A percentile compares a stretch with the other conserved stretches of the same genome.
Conservation (phyloP, 2,113 vertebrate species). For the Mellivora capensis region DNA sequence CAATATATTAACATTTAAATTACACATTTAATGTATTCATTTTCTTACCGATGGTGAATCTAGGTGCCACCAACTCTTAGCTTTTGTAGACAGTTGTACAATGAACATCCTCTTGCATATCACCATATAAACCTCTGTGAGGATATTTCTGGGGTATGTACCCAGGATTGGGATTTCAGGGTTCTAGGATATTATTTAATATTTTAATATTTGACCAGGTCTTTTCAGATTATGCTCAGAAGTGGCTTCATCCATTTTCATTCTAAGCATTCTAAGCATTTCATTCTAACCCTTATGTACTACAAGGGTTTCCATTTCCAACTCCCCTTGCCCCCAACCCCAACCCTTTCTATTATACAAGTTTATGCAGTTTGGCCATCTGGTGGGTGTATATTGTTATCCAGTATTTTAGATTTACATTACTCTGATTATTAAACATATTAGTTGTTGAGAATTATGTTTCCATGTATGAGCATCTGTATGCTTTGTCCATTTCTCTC, state of each 20-base stretch:
- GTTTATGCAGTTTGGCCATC: not conserved
- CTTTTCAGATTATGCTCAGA: not conserved
- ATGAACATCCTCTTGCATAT: not conserved
- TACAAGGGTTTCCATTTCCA: not conserved
- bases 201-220: not conserved
- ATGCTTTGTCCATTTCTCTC: not conserved
- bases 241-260: not conserved
- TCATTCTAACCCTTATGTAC: not conserved
- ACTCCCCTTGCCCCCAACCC: not conserved
- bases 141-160: not conserved
- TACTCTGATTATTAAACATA: not conserved
- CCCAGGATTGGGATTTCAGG: not conserved
- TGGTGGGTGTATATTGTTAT: not conserved
- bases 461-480: not conserved
- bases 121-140: not conserved
- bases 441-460: not conserved
- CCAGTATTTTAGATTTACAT: not conserved
- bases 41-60: not conserved
- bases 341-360: not conserved
- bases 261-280: not conserved
- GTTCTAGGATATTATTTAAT: not conserved
- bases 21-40: not conserved
- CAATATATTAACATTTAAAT: not conserved
- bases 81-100: not conserved
- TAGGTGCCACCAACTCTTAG: not conserved